Conservation (phyloP, 1,140 invertebrate genomes). For the Stegodyphus dumicola region DNA sequence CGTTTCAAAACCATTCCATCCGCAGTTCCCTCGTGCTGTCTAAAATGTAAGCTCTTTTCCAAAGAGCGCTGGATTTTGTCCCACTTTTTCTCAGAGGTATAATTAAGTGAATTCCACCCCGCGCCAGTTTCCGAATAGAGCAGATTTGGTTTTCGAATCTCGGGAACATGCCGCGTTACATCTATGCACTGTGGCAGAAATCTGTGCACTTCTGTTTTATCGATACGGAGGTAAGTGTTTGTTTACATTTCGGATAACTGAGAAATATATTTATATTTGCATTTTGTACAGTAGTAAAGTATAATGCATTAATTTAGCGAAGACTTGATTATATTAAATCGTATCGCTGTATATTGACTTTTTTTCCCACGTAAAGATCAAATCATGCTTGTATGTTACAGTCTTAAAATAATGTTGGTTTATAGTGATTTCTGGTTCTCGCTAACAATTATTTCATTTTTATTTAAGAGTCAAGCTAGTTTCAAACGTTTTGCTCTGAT, state of each 20-base stretch:
- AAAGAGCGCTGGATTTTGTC: background rate
- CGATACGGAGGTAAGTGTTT: conserved; percentile 53
- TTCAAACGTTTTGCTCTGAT: too few species aligned
- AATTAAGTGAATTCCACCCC: background rate
- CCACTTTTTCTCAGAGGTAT: background rate
- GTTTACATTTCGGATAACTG: background rate
- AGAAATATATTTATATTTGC: too few species aligned
- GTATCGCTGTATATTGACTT: too few species aligned
- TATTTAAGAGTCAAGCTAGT: too few species aligned
- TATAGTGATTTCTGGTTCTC: too few species aligned
- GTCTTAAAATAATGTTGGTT: too few species aligned
- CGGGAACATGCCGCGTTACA: conserved; percentile 66
- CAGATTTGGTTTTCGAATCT: background rate
- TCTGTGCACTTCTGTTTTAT: conserved; percentile 50
- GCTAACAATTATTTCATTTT: too few species aligned
- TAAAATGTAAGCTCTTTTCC: background rate
- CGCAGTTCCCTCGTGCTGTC: background rate
- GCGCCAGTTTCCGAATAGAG: background rate
- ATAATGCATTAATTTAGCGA: too few species aligned
- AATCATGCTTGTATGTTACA: too few species aligned
- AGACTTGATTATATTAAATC: too few species aligned
- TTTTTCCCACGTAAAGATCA: too few species aligned
- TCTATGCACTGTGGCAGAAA: conserved; percentile 64
- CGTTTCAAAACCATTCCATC: background rate
- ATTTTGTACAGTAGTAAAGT: too few species aligned